Conservation (phyloP, 2,888 invertebrate genomes). For the Melipona beecheii region DNA sequence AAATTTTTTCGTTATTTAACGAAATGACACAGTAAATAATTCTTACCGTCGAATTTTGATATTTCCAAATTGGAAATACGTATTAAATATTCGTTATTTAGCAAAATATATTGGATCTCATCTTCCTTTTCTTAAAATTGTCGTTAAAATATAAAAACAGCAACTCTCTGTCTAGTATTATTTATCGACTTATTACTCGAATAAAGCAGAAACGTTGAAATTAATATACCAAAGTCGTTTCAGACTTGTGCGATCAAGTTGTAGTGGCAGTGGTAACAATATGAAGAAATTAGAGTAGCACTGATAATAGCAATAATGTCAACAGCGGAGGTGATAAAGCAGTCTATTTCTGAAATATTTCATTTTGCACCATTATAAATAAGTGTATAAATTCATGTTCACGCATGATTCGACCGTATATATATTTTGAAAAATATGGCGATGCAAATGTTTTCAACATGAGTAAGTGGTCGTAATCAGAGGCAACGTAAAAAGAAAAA, state of each 20-base stretch:
- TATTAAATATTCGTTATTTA: background rate
- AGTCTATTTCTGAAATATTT: conserved; percentile 11
- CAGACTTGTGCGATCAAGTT: background rate
- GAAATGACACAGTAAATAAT: background rate
- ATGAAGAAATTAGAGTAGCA: conserved; percentile 25
- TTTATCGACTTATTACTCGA: background rate
- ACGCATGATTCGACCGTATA: background rate
- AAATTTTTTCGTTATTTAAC: background rate
- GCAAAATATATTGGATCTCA: too few species aligned
- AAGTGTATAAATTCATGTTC: background rate
- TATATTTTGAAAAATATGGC: background rate
- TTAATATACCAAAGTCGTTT: background rate
- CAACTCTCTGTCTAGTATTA: too few species aligned
- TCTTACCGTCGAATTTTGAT: too few species aligned
- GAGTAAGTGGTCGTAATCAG: background rate
- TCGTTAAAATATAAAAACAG: background rate
- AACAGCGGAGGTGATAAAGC: conserved; percentile 23
- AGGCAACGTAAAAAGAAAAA: background rate
- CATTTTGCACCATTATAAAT: background rate
- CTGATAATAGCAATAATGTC: conserved; percentile 25
- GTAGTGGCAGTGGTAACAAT: background rate
- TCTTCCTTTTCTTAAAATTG: background rate
- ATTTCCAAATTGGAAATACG: too few species aligned
- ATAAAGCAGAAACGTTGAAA: background rate
- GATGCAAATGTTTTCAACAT: background rate